These are phyloP conservation scores for Percopsis transmontana DNA, from an alignment of 2,113 vertebrate genomes.

Conservation along the genomic window DNA sequence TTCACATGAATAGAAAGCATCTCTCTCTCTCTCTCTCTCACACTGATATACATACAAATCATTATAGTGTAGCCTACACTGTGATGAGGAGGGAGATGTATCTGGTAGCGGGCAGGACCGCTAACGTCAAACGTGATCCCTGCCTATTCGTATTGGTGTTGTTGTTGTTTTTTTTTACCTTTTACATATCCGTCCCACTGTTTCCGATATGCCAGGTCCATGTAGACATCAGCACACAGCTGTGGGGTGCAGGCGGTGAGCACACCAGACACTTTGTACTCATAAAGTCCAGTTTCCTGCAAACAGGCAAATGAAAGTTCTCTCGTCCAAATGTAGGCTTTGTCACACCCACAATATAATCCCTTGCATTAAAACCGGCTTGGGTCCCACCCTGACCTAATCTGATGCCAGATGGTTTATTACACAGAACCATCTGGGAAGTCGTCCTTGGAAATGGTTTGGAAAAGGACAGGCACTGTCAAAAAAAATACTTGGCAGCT, in stretches of 20 bases:
- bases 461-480: too few relatives aligned
- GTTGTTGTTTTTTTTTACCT: constrained; percentile 72
- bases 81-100: neutral
- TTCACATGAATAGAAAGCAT: too few relatives aligned
- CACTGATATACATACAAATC: too few relatives aligned
- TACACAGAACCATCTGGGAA: too few relatives aligned
- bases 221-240: constrained; percentile 86
- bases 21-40: too few relatives aligned
- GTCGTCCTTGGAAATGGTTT: too few relatives aligned
- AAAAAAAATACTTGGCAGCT: too few relatives aligned
- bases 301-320: constrained; percentile 37
- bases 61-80: too few relatives aligned
- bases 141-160: neutral
- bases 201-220: constrained; percentile 90
- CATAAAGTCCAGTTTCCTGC: constrained; percentile 87
- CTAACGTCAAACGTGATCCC: neutral
- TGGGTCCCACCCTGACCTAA: too few relatives aligned
- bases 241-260: constrained; percentile 77
- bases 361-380: neutral
- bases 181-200: constrained; percentile 88
- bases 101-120: neutral
- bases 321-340: constrained; percentile 21
- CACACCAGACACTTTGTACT: constrained; percentile 88
- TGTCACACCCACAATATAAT: constrained; percentile 20
- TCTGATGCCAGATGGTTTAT: too few relatives aligned